These are phyloP conservation scores for Lingula anatina DNA, from an alignment of 2,888 invertebrate species.

Conservation along the genomic window DNA sequence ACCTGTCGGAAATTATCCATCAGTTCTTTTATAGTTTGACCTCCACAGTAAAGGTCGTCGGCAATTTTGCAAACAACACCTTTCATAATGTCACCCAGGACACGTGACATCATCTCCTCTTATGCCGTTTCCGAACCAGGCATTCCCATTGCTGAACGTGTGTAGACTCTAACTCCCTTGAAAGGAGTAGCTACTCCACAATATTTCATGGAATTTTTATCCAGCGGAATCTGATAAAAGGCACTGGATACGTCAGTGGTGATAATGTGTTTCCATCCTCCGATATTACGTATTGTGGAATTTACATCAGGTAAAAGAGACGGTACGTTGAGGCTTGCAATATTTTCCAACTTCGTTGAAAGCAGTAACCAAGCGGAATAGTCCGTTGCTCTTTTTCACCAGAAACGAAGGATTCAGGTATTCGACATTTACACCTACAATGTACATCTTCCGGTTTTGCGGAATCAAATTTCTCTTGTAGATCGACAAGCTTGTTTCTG, in stretches of 20 bases:
- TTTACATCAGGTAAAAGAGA: slow-evolving; percentile 4
- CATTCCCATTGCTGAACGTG: slow-evolving; percentile 8
- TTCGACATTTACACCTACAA: too few relatives aligned
- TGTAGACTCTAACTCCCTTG: slow-evolving; percentile 6
- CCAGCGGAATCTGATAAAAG: slow-evolving; percentile 8
- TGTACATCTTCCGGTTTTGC: slow-evolving; percentile 12
- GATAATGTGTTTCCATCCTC: slow-evolving; percentile 9
- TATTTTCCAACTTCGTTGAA: background rate
- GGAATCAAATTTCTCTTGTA: slow-evolving; percentile 18
- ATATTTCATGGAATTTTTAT: slow-evolving; percentile 1
- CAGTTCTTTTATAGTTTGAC: slow-evolving; percentile 2
- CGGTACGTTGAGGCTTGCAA: slow-evolving; percentile 4
- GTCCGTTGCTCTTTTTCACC: slow-evolving; percentile 7
- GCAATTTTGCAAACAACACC: too few relatives aligned
- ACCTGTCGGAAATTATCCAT: slow-evolving; percentile 1
- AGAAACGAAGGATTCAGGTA: slow-evolving; percentile 3
- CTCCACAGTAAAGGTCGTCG: slow-evolving; percentile 6
- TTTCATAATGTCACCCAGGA: slow-evolving; percentile 12
- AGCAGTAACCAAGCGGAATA: slow-evolving; percentile 6
- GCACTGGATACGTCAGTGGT: slow-evolving; percentile 7
- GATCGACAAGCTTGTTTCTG: slow-evolving; percentile 13
- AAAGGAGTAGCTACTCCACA: slow-evolving; percentile 5
- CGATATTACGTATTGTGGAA: slow-evolving; percentile 3
- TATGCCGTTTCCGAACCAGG: slow-evolving; percentile 1
- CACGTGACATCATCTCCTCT: slow-evolving; percentile 14